Conservation (phyloP, 92 coral and sea anemone genomes). For the Desmophyllum pertusum region DNA sequence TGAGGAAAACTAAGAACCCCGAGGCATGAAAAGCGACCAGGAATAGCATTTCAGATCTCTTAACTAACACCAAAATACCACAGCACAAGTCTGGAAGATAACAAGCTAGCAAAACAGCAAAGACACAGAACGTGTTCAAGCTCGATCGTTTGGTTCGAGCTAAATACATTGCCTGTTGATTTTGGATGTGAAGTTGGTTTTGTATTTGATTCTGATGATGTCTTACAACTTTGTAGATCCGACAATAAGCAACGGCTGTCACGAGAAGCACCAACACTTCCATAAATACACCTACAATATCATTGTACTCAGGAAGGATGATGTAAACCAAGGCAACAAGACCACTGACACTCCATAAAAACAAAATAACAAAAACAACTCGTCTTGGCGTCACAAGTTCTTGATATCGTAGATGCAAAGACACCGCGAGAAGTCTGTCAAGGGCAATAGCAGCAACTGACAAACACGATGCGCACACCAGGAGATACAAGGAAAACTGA, state of each 20-base stretch:
- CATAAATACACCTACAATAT: no score
- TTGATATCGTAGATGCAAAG: conserved; percentile 52
- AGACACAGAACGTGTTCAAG: conserved; percentile 3
- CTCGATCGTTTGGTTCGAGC: conserved; percentile 27
- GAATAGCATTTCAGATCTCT: background rate
- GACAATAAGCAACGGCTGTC: background rate
- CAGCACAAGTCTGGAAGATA: conserved; percentile 38
- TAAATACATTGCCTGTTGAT: background rate
- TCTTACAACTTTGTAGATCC: conserved; percentile 11
- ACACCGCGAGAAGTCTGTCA: conserved; percentile 49
- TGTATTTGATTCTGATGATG: conserved; percentile 23
- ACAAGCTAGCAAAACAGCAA: conserved; percentile 17
- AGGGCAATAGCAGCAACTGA: conserved; percentile 26
- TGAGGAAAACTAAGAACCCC: conserved; percentile 16
- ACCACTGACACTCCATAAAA: conserved; percentile 28
- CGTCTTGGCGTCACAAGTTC: conserved; percentile 41
- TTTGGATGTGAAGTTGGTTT: background rate
- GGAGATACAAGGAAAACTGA: background rate
- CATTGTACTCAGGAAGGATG: background rate
- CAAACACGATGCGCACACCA: conserved; percentile 23
- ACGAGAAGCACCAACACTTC: no score
- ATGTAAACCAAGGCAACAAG: conserved; percentile 1
- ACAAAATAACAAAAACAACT: background rate
- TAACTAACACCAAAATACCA: background rate
- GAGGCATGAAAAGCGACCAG: background rate